A percentile compares a stretch with the other conserved stretches of the same genome.
phyloP scores from a whole-genome alignment of 2,797 vertebrate species.

The Oryzias sinensis region DNA sequence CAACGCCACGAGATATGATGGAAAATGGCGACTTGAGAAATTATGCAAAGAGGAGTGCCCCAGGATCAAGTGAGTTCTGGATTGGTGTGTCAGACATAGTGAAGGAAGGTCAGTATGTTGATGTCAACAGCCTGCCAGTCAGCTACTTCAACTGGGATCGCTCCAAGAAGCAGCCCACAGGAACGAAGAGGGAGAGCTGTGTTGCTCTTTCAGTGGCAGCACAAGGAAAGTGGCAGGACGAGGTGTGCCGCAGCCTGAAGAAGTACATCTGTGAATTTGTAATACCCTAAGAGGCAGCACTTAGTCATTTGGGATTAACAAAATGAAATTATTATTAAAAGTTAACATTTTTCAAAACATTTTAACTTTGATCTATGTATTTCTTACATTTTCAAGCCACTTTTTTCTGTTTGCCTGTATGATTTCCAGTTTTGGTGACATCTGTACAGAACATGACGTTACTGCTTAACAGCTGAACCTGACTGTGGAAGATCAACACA shows the following conservation, averaged over 20 bases:
- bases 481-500: too few relatives aligned
- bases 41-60: slow-evolving; percentile 85
- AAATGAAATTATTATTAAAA: too few relatives aligned
- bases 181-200: slow-evolving; percentile 91
- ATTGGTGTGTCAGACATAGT: slow-evolving; percentile 92
- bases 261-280: slow-evolving; percentile 94
- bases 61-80: slow-evolving; percentile 87
- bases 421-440: too few relatives aligned
- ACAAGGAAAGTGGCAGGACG: slow-evolving; percentile 93
- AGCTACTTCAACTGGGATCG: slow-evolving; percentile 91
- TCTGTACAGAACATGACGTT: too few relatives aligned
- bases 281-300: slow-evolving; percentile 77
- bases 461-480: too few relatives aligned
- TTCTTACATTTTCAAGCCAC: too few relatives aligned
- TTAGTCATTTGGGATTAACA: too few relatives aligned
- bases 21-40: slow-evolving; percentile 87
- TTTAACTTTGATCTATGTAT: too few relatives aligned
- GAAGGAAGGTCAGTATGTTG: slow-evolving; percentile 91
- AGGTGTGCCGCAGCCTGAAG: slow-evolving; percentile 88
- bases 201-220: slow-evolving; percentile 83
- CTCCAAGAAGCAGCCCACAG: slow-evolving; percentile 86
- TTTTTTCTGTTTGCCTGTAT: too few relatives aligned
- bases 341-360: too few relatives aligned
- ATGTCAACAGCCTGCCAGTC: slow-evolving; percentile 87
- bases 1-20: slow-evolving; percentile 82